Evolutionary conservation across 2,888 invertebrate species (phyloP), one percentile per base, ranked within the genome.

Genomic region (Morpho helenor): DNA sequence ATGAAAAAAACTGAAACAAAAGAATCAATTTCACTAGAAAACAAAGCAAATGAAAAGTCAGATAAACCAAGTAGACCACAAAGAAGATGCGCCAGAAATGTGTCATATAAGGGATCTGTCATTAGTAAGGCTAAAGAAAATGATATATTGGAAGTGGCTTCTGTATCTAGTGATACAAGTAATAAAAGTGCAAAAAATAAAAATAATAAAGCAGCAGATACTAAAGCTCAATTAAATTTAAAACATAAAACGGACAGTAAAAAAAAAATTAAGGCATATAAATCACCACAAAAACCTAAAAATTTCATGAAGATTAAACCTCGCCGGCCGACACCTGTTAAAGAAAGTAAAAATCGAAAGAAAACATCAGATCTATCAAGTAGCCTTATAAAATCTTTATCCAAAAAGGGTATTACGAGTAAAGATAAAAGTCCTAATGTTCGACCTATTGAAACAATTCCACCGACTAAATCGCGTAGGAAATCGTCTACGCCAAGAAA

Each of bases 401-500:
- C 66, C 51, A 81, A 72, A 65, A 76, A 31, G 31, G 31, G 70
- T 61, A 71, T 68, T 9, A 68, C 66, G 41, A 72, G 72, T 59
- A 84, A 82, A 69, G 81, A 83, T 9, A 79, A 73, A 63, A 60
- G 58, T 53, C 56, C 57, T 10, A 68, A 67, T 49, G 23, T 62
- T 22, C 56, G 68, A 7, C 68, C 77, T 7, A 44, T 66, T 0
- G 50, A 68, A 47, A 60, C 63, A 48, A 67, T 74, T 40, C 77
- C 69, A 42, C 81, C 81, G 8, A 80, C 84, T 0, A 91, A 90
- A 69, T 91, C 91, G 0, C 81, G 90, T 44, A 77, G 91, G 68
- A 91, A 91, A 71, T 91, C 91, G 10, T 89, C 91, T 2, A 90
- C 90, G 3, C 91, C 91, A 2, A 77, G 91, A 65, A 91, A 91